phyloP scores from a whole-genome alignment of 2,797 vertebrate genomes.

The Sciaenops ocellatus region DNA sequence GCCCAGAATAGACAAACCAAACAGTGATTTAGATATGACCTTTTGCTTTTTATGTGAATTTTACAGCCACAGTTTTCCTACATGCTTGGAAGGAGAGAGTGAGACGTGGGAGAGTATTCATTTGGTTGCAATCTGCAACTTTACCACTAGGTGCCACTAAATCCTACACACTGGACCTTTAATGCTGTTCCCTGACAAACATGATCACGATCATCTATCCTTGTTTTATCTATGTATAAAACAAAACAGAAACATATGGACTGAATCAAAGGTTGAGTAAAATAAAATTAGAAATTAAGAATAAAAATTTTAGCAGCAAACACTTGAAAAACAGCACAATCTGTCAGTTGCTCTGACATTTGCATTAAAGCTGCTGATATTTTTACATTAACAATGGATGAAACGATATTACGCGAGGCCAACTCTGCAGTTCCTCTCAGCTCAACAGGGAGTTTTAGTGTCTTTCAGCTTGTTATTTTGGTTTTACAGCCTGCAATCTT shows the following conservation, averaged over 20 bases:
- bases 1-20: no score
- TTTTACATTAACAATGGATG: background rate
- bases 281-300: background rate
- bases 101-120: no score
- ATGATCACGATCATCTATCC: background rate
- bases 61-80: no score
- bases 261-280: background rate
- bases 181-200: background rate
- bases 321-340: background rate
- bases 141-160: no score
- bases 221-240: background rate
- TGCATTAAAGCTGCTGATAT: background rate
- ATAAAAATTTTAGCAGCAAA: no score
- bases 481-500: background rate
- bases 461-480: background rate
- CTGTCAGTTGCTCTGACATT: background rate
- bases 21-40: no score
- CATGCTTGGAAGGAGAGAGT: no score
- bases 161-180: no score
- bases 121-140: no score
- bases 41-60: no score
- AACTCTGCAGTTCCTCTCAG: background rate
- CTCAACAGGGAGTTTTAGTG: background rate
- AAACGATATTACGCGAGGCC: background rate
- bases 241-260: background rate